Conservation (phyloP, 2,113 vertebrate species). For the Pygoscelis adeliae region DNA sequence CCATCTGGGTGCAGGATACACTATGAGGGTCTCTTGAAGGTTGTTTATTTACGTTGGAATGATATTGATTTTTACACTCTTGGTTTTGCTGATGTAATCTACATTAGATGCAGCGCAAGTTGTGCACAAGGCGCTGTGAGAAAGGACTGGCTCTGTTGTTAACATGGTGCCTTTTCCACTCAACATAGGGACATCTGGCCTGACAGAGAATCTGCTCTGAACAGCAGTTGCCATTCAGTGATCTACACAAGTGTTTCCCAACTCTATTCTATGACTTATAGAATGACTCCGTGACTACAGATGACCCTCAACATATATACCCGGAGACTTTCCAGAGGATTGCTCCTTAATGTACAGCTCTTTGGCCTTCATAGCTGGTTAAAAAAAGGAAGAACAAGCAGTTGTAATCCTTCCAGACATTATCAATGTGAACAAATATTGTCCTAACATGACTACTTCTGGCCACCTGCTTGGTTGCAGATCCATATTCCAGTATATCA, state of each 20-base stretch:
- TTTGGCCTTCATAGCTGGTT: not conserved
- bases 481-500: not conserved
- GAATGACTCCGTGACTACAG: not conserved
- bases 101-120: not conserved
- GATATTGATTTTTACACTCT: not conserved
- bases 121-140: not conserved
- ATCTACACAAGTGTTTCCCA: not conserved
- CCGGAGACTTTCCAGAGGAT: not conserved
- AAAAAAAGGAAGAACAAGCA: not conserved
- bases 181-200: no score
- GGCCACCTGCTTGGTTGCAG: not conserved
- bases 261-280: not conserved
- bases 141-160: not conserved
- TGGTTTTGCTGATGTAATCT: not conserved
- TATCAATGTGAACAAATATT: not conserved
- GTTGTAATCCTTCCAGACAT: not conserved
- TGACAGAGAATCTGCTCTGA: not conserved
- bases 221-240: not conserved
- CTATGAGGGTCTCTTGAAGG: not conserved
- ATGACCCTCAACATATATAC: not conserved
- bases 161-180: not conserved
- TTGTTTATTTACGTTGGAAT: not conserved
- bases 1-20: not conserved
- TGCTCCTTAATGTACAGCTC: not conserved
- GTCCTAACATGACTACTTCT: not conserved